These are phyloP conservation scores for Butorides virescens DNA, from an alignment of 2,113 vertebrate genomes.

Conservation along the genomic window DNA sequence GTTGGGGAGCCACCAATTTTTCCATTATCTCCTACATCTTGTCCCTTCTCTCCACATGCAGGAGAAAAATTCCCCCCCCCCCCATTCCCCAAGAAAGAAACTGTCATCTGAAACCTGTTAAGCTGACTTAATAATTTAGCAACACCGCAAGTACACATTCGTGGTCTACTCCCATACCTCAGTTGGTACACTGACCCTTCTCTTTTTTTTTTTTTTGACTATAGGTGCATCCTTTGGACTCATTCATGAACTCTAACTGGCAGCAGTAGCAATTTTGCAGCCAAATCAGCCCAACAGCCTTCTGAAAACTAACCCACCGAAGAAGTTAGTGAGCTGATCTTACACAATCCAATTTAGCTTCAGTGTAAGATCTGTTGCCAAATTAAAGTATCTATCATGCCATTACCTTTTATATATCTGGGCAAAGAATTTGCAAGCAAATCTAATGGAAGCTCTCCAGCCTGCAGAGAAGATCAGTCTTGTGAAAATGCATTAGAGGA, in stretches of 20 bases:
- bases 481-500: neutral
- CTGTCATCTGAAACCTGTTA: neutral
- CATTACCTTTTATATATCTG: neutral
- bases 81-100: neutral
- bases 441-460: neutral
- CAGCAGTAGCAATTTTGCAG: neutral
- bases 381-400: neutral
- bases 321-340: neutral
- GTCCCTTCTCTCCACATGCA: neutral
- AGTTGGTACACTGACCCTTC: neutral
- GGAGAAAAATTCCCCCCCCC: neutral
- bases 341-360: neutral
- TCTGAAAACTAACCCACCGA: neutral
- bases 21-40: neutral
- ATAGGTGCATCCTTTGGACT: neutral
- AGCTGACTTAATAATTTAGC: neutral
- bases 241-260: neutral
- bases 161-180: neutral
- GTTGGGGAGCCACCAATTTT: neutral
- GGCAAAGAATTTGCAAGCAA: neutral
- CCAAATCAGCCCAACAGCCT: neutral
- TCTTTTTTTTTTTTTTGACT: neutral
- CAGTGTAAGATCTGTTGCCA: neutral
- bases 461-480: neutral
- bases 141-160: neutral